These are phyloP conservation scores for Ephestia elutella DNA, from an alignment of 1,140 invertebrate genomes.

Conservation along the genomic window DNA sequence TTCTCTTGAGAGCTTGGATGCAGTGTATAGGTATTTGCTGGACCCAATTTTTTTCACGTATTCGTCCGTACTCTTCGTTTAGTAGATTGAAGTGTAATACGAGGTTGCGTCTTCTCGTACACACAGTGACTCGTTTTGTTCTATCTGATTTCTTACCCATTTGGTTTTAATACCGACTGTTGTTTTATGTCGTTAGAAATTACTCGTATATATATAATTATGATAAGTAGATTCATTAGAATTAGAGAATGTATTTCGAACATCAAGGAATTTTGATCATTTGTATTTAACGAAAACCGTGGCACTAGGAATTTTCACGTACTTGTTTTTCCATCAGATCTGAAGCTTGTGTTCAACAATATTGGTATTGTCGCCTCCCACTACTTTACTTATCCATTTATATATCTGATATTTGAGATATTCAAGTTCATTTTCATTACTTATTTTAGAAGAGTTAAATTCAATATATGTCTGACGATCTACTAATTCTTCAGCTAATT, in stretches of 20 bases:
- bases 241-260: background rate
- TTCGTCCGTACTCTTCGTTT: slow-evolving; percentile 35
- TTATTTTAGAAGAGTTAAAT: slow-evolving; percentile 10
- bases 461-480: slow-evolving; percentile 17
- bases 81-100: slow-evolving; percentile 11
- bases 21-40: slow-evolving; percentile 37
- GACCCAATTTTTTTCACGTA: slow-evolving; percentile 44
- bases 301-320: slow-evolving; percentile 5
- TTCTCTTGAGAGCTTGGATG: slow-evolving; percentile 22
- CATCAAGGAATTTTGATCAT: background rate
- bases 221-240: background rate
- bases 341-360: slow-evolving; percentile 9
- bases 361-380: slow-evolving; percentile 8
- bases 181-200: no score
- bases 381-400: slow-evolving; percentile 22
- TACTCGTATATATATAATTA: no score
- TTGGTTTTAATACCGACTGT: background rate
- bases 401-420: slow-evolving; percentile 25
- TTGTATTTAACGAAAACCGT: background rate
- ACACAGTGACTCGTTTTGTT: background rate
- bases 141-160: background rate
- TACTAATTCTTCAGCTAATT: slow-evolving; percentile 15
- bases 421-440: slow-evolving; percentile 19
- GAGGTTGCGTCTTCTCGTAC: background rate
- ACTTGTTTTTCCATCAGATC: slow-evolving; percentile 16